Base-by-base conservation (phyloP, 1,140 invertebrate genomes). In the Alviniconcha marisindica region DNA sequence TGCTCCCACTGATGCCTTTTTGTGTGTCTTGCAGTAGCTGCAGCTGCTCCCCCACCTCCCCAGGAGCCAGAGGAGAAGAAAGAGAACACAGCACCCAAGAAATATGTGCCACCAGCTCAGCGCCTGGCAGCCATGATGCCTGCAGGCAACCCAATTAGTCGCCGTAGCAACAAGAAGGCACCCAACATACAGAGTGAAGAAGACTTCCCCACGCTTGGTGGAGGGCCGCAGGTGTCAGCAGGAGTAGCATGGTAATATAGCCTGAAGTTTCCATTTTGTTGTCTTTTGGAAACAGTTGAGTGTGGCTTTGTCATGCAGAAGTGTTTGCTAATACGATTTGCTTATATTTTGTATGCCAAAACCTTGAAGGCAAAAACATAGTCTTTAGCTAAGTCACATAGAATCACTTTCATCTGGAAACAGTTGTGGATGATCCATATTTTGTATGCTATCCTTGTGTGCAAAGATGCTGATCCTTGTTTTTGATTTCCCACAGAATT, bases 121-220 rank as follows among this genome's bases (percentile, higher is more conserved):
- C 81, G 89, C 33, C 82, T 74, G 5, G 82, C 81, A 3, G 74
- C 71, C 31, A 33, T 77, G 44, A n/a, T 77, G 24, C 69, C 79
- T n/a, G 42, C 54, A 14, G 28, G 81, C 18, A 66, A 77, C 14
- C 44, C 83, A 40, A 77, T 84, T 5, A 38, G 74, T 31, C 60
- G 60, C n/a, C 48, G 84, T 36, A 82, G 71, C 69, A 90, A 90
- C 63, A 90, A 89, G 81, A 79, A 81, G n/a, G 88, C 88, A 24
- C 89, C 89, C 5, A 90, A 90, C 80, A 78, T 90, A 15, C 83
- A 71, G 24, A 89, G 89, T 82, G 89, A 90, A 81, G 84, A 84
- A 31, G 89, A 90, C 79, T 90, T 90, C 71, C 89, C 89, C 15
- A 86, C 88, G 24, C 80, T 90, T 15, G 89, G 89, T 48, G 88